Evolutionary conservation across 2,797 vertebrate species (phyloP).

Genomic region (Psittacula echo): DNA sequence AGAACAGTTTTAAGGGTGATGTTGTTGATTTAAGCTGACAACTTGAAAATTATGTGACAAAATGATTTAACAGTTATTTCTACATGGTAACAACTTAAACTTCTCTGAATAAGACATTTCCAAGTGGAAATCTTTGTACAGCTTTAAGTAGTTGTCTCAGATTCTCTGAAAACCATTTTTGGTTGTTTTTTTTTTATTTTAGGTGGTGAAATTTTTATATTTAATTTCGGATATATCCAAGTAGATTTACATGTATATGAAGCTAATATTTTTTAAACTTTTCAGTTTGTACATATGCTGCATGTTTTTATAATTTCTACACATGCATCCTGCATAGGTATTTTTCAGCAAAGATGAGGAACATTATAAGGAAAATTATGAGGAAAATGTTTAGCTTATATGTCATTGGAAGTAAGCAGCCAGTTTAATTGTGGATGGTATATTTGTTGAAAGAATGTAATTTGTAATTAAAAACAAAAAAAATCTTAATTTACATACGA

Average conservation of each 20-base stretch:
- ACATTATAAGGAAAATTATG: constrained; percentile 66
- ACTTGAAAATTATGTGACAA: constrained; percentile 73
- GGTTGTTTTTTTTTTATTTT: constrained; percentile 71
- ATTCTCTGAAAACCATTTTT: constrained; percentile 78
- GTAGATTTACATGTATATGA: constrained; percentile 87
- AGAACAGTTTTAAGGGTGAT: constrained; percentile 84
- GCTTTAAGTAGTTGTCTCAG: constrained; percentile 82
- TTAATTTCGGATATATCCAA: constrained; percentile 82
- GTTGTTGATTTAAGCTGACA: constrained; percentile 74
- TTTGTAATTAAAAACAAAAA: constrained; percentile 55
- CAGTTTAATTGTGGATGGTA: constrained; percentile 70
- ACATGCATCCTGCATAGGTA: constrained; percentile 75
- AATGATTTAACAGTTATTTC: constrained; percentile 74
- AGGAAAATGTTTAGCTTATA: constrained; percentile 63
- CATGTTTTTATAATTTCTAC: constrained; percentile 84
- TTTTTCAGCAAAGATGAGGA: constrained; percentile 78
- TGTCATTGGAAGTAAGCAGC: constrained; percentile 64
- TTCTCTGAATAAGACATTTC: constrained; percentile 76
- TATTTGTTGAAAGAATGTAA: constrained; percentile 76
- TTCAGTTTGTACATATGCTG: constrained; percentile 85
- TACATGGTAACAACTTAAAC: constrained; percentile 67
- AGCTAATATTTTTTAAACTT: constrained; percentile 85
- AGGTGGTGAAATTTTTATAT: constrained; percentile 84
- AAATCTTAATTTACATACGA: constrained; percentile 58
- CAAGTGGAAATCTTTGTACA: constrained; percentile 82